phyloP scores from a whole-genome alignment of 2,797 vertebrate species.

The Gallinago solitaria region DNA sequence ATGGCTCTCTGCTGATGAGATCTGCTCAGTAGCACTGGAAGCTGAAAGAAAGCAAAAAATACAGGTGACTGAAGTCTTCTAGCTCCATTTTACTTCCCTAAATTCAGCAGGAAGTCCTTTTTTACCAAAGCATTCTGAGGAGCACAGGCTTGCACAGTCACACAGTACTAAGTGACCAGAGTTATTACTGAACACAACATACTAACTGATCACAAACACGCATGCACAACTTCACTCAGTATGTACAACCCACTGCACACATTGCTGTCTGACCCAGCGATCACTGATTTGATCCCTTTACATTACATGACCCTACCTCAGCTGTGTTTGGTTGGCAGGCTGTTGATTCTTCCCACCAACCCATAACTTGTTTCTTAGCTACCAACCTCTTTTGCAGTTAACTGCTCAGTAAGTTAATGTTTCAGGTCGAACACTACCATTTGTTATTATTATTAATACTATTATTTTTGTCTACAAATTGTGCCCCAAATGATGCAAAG shows the following conservation, averaged over 20 bases:
- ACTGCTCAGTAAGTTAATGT: not conserved
- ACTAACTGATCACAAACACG: not conserved
- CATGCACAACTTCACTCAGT: not conserved
- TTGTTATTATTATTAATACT: not conserved
- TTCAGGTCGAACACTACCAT: not conserved
- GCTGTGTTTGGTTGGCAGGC: not conserved
- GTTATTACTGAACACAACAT: not conserved
- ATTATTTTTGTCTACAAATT: not conserved
- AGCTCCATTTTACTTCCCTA: not conserved
- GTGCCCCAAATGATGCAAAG: not conserved
- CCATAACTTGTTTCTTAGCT: not conserved
- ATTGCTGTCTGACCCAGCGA: accelerated
- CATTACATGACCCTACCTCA: accelerated
- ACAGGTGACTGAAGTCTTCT: not conserved
- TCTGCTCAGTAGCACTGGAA: constrained; percentile 38
- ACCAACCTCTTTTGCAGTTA: not conserved
- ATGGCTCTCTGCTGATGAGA: constrained; percentile 60
- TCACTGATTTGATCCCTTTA: accelerated
- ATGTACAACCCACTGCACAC: accelerated
- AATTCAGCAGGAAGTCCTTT: not conserved
- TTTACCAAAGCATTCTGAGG: not conserved
- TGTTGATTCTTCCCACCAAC: not conserved
- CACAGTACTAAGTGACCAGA: not conserved
- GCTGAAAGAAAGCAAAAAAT: constrained; percentile 57
- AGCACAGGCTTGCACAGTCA: not conserved